Conservation (phyloP, 1,140 invertebrate genomes). For the Brachionus asplanchnoidis region DNA sequence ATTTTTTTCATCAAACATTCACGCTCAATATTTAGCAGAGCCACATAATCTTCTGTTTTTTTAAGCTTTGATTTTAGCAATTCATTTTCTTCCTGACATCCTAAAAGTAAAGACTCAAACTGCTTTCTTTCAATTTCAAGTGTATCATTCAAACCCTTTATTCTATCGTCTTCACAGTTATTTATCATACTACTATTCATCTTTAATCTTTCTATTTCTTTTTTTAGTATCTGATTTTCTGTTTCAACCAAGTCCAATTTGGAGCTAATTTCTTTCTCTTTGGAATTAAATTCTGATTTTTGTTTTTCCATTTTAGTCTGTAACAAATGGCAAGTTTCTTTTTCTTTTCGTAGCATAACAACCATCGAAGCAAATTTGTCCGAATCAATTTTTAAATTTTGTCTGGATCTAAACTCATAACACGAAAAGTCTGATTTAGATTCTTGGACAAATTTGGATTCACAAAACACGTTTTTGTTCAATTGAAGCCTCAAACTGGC, state of each 20-base stretch:
- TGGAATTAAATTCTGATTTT: not conserved
- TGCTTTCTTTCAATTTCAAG: conserved; percentile 14
- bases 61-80: conserved; percentile 6
- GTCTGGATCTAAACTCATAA: not conserved
- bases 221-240: not conserved
- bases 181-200: not conserved
- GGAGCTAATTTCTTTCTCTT: not conserved
- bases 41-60: conserved; percentile 19
- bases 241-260: not conserved
- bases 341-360: not conserved
- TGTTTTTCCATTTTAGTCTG: not conserved
- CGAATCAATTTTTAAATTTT: not conserved
- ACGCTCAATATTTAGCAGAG: conserved; percentile 6
- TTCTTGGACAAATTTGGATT: not conserved
- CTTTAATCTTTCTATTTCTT: not conserved
- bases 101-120: not conserved
- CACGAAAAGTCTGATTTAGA: not conserved
- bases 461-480: not conserved
- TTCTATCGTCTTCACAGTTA: not conserved
- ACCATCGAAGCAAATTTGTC: conserved; percentile 17
- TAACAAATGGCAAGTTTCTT: not conserved
- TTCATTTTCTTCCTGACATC: conserved; percentile 29
- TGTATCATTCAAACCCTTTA: not conserved
- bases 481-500: not conserved
- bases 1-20: conserved; percentile 35